Evolutionary conservation across 1,140 invertebrate species (phyloP), one percentile per base, ranked within the genome.

Genomic region (Lepeophtheirus salmonis): DNA sequence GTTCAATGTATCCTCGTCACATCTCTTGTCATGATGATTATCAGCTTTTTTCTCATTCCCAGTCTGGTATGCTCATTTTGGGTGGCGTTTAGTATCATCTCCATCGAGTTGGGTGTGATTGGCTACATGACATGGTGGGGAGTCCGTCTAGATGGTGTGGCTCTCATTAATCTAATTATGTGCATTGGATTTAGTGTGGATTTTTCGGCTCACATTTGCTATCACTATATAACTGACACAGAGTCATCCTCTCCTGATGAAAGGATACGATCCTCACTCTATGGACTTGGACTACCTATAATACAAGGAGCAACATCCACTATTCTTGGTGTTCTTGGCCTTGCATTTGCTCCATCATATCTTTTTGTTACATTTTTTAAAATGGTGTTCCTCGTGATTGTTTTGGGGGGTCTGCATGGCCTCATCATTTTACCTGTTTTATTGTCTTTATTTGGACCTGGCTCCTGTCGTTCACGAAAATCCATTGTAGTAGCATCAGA

Each of bases 131-230:
- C 89, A 0, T 73, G 95, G 0, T 97, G 92, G 90, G 80, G 83
- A 63, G 88, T 97, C 0, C 91, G 89, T 67, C 74, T 97, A 23
- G 92, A 96, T 70, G 90, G 90, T 1, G 94, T 97, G 66, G 95
- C 91, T 0, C 97, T 97, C 90, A 96, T 97, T 48, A 96, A 97
- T 67, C 75, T 97, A 1, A 96, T 97, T 51, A 97, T 97, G 91
- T 95, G 90, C 67, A 94, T 97, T 23, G 94, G 92, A 30, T 97
- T 97, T 72, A 94, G 89, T 2, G 89, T 97, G 0, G 92, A 97
- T 67, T 97, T 94, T 69, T 92, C 89, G 0, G 92, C 91, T 2
- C 92, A 97, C 67, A 95, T 97, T 50, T 94, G 89, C 64, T 95
- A 97, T 67, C 89, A 89, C 0, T 97, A 92, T 70, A 89, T 96